These are phyloP conservation scores for Anthrax anthrax DNA, from an alignment of 2,888 invertebrate species.

Conservation along the genomic window DNA sequence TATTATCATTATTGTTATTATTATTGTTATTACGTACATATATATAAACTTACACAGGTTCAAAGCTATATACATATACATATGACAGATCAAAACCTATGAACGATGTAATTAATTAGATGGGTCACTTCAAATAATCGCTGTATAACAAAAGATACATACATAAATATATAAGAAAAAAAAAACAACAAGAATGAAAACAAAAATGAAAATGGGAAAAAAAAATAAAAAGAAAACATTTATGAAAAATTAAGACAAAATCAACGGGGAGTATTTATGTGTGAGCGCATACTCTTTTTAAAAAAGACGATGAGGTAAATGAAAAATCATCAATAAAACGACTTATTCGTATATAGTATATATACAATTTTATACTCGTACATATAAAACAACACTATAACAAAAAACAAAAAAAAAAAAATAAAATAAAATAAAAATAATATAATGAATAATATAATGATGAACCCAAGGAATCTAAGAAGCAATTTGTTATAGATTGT, in stretches of 20 bases:
- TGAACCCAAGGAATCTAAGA: not conserved
- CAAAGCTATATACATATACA: too few species aligned
- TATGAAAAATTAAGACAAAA: constrained; percentile 11
- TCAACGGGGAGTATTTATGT: constrained; percentile 8
- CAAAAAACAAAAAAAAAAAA: too few species aligned
- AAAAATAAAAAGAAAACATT: not conserved
- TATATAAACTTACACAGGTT: too few species aligned
- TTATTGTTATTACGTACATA: too few species aligned
- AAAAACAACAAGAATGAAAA: too few species aligned
- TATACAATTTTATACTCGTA: too few species aligned
- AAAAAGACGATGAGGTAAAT: not conserved
- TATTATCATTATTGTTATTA: too few species aligned
- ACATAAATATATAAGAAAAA: not conserved
- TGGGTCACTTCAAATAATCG: constrained; percentile 6
- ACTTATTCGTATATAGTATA: too few species aligned
- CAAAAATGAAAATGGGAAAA: too few species aligned
- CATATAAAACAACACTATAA: too few species aligned
- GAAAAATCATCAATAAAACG: not conserved
- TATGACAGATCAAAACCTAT: constrained; percentile 10
- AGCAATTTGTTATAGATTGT: constrained; percentile 14
- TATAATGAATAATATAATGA: too few species aligned
- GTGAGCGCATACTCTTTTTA: not conserved
- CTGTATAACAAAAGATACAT: not conserved
- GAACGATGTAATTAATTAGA: constrained; percentile 13
- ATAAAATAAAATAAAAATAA: too few species aligned